phyloP scores from a whole-genome alignment of 2,888 invertebrate species.

The Pogonocherus hispidulus region DNA sequence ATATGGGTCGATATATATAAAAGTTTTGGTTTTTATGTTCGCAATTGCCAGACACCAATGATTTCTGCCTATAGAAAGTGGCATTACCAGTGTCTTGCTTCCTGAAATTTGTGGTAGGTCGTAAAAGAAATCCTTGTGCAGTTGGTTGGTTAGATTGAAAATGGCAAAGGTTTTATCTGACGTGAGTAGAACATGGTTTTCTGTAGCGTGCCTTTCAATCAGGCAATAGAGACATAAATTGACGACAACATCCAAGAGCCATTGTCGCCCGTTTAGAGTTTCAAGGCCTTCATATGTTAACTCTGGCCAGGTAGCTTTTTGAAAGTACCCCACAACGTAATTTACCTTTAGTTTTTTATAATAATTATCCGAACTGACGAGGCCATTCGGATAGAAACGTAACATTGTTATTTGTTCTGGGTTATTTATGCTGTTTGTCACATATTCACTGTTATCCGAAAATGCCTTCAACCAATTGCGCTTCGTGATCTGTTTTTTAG shows the following conservation, averaged over 20 bases:
- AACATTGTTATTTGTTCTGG: background rate
- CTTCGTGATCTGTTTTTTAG: background rate
- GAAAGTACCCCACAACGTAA: background rate
- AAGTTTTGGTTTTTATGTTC: background rate
- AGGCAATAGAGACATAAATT: background rate
- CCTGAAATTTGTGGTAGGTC: background rate
- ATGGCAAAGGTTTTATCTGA: background rate
- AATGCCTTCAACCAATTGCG: too few relatives aligned
- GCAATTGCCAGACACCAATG: slow-evolving; percentile 11
- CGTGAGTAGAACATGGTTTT: background rate
- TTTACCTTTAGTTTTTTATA: background rate
- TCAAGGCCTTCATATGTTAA: background rate
- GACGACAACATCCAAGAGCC: background rate
- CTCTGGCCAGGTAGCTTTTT: background rate
- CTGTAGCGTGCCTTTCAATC: background rate
- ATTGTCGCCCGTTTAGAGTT: background rate
- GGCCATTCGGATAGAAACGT: background rate
- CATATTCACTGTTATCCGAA: too few relatives aligned
- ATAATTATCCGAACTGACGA: background rate
- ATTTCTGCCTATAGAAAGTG: background rate
- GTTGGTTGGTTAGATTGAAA: background rate
- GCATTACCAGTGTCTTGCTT: background rate
- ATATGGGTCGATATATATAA: background rate
- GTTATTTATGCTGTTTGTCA: too few relatives aligned
- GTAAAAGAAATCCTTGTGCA: background rate